These are phyloP conservation scores for Crypturellus undulatus DNA, from an alignment of 2,113 vertebrate genomes.

Conservation along the genomic window DNA sequence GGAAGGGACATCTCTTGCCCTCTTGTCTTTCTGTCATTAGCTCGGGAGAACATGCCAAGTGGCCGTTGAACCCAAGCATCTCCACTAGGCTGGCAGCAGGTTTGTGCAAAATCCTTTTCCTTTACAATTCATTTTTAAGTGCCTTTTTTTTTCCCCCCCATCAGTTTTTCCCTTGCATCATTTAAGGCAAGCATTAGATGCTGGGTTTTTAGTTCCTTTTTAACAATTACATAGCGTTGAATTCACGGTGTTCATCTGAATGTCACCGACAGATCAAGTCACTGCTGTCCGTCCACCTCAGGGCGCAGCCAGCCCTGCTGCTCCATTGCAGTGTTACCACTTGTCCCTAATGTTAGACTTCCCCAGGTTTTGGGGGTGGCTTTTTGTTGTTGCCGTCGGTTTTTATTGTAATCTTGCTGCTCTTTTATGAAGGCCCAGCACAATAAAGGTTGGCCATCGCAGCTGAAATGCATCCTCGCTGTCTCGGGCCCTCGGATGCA, in stretches of 20 bases:
- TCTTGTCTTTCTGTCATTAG: not conserved
- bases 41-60: not conserved
- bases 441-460: not conserved
- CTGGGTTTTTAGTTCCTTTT: not conserved
- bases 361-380: rapidly evolving
- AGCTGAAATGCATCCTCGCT: not conserved
- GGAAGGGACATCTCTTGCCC: not conserved
- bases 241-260: not conserved
- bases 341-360: not conserved
- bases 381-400: rapidly evolving
- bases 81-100: not conserved
- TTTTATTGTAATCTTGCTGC: not conserved
- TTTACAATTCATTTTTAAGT: conserved; percentile 64
- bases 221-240: not conserved
- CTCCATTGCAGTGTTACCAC: not conserved
- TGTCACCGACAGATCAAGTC: not conserved
- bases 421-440: not conserved
- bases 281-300: rapidly evolving
- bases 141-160: conserved; percentile 34
- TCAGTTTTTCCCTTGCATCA: conserved; percentile 30
- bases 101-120: conserved; percentile 13
- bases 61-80: not conserved
- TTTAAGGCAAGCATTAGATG: not conserved
- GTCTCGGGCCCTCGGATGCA: not conserved
- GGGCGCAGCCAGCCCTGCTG: too few relatives aligned